Base-by-base conservation (phyloP, 2,888 invertebrate species). In the Ophion slaviceki region DNA sequence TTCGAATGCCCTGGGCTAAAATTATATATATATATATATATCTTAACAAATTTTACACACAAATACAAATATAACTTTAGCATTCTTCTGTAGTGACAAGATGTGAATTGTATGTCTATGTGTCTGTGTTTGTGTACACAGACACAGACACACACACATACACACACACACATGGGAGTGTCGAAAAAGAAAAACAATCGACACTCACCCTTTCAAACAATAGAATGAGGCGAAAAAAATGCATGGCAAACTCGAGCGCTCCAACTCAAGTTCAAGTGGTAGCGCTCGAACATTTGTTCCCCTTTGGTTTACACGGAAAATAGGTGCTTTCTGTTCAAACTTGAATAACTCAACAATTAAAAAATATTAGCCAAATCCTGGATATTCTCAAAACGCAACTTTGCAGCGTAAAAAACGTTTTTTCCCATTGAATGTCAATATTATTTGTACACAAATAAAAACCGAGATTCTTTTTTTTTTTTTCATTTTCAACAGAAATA, bases 1-100 rank as follows among this genome's bases (percentile, higher is more conserved):
- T 28, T 78, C 68, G 64, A 64, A 62, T 71, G 62, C 17, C 20
- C 57, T 81, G 53, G 40, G 77, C 57, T 85, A 68, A 14, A 28
- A 53, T 53, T 53, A 53, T 53, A 5, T 53, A 53, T 53, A 53
- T 53, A 17, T 53, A 53, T 53, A 53, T 17, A 17, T 17, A 0
- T 53, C 17, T 53, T 11, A 14, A 53, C 3, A 5, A 17, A 53
- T 53, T 53, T 53, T 14, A 53, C 53, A 5, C 17, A 17, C 14
- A 14, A 4, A 4, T 53, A 17, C 53, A 4, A 14, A 17, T 14
- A 4, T 17, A 53, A 53, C 53, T 53, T 53, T 53, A 17, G 53
- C 53, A 17, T 14, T 53, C 53, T 17, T 53, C 2, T 14, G 17
- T 17, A 17, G 53, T 53, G 53, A 53, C 53, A 14, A 53, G 17